Evolutionary conservation across 2,113 vertebrate genomes (phyloP).

Genomic region (Trogon melanurus): DNA sequence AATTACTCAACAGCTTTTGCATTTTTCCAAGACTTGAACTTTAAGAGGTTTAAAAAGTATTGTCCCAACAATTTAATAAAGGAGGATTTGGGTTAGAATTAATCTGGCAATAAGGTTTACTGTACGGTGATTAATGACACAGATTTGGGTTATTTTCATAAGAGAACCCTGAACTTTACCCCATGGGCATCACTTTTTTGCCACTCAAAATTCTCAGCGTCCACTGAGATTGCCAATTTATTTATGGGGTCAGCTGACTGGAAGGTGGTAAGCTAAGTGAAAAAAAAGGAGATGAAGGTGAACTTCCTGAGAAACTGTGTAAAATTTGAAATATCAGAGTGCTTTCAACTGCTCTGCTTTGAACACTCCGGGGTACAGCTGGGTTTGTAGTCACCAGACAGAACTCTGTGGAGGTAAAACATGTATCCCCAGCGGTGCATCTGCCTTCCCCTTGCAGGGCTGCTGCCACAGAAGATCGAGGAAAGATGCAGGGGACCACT

Average conservation of each 20-base stretch:
- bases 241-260: not conserved
- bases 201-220: not conserved
- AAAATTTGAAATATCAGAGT: not conserved
- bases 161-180: not conserved
- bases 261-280: not conserved
- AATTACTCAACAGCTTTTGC: not conserved
- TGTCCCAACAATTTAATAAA: not conserved
- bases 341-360: not conserved
- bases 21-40: slow-evolving; percentile 35
- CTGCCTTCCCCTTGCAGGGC: not conserved
- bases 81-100: not conserved
- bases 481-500: not conserved
- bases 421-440: not conserved
- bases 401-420: not conserved
- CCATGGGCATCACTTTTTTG: not conserved
- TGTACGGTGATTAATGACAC: not conserved
- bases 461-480: not conserved
- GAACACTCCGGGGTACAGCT: not conserved
- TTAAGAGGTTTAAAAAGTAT: slow-evolving; percentile 23
- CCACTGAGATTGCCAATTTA: not conserved
- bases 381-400: not conserved
- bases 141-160: not conserved
- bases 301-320: not conserved
- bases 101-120: not conserved
- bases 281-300: not conserved